Evolutionary conservation across 92 coral and sea anemone species (phyloP).

Genomic region (Palythoa grandiflora): DNA sequence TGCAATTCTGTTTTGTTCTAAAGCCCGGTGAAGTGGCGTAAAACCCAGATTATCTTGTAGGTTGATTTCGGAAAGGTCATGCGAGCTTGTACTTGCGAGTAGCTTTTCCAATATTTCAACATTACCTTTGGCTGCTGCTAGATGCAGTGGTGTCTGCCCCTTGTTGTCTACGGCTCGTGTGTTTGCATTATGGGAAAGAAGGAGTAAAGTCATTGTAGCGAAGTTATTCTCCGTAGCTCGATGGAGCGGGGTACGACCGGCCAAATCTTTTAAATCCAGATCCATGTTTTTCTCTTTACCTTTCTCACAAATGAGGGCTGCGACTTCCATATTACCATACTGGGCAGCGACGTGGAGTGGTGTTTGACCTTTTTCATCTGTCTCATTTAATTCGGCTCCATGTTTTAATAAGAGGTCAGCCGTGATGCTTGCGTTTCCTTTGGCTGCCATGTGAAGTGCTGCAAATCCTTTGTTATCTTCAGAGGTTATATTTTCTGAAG

Average conservation of each 20-base stretch:
- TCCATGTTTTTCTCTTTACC: too few species aligned
- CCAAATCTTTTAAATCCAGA: too few species aligned
- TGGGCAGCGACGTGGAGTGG: not conserved
- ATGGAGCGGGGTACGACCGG: too few species aligned
- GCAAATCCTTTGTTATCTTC: not conserved
- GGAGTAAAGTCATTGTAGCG: too few species aligned
- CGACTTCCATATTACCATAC: too few species aligned
- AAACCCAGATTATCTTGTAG: not conserved
- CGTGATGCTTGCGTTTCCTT: not conserved
- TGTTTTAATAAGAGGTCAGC: not conserved
- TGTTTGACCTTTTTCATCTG: slow-evolving; percentile 12
- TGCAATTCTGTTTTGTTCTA: not conserved
- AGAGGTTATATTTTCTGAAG: not conserved
- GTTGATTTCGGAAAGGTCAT: not conserved
- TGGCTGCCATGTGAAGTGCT: slow-evolving; percentile 14
- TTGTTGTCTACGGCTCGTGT: too few species aligned
- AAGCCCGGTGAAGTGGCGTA: slow-evolving; percentile 18
- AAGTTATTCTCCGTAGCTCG: too few species aligned
- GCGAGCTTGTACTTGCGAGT: not conserved
- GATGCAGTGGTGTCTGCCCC: slow-evolving; percentile 10
- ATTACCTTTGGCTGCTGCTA: slow-evolving; percentile 9
- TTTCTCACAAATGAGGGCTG: too few species aligned
- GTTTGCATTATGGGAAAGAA: too few species aligned
- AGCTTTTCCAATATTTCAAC: not conserved
- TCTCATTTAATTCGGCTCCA: not conserved